phyloP scores from a whole-genome alignment of 2,113 vertebrate genomes.

The Myrmecobius fasciatus region DNA sequence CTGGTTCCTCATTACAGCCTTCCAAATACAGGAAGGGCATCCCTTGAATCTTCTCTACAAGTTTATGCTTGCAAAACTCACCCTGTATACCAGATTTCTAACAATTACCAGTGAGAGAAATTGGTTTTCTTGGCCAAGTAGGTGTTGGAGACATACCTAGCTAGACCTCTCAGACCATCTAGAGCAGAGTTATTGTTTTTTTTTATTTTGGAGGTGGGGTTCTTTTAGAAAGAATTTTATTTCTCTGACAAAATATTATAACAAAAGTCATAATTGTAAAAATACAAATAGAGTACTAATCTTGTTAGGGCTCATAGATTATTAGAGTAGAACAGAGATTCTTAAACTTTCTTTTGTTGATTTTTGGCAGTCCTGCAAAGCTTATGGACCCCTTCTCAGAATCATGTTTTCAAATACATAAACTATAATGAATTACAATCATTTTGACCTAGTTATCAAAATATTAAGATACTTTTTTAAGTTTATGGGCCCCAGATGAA shows the following conservation, averaged over 20 bases:
- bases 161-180: neutral
- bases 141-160: neutral
- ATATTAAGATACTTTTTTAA: neutral
- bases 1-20: neutral
- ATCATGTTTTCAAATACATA: neutral
- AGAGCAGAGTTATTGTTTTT: neutral
- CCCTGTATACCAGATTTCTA: neutral
- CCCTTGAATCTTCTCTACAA: neutral
- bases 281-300: too few relatives aligned
- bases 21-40: neutral
- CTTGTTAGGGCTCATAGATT: too few relatives aligned
- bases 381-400: neutral
- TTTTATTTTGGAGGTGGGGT: too few relatives aligned
- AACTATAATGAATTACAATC: neutral
- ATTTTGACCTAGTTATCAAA: neutral
- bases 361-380: neutral
- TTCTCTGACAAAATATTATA: too few relatives aligned
- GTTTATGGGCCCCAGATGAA: neutral
- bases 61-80: neutral
- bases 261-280: too few relatives aligned
- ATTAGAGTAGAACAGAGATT: neutral
- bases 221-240: too few relatives aligned
- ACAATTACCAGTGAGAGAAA: neutral
- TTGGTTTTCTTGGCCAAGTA: neutral
- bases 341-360: neutral